A percentile compares a stretch with the other conserved stretches of the same genome.
Conservation (phyloP, 1,140 invertebrate species). For the Solen grandis region DNA sequence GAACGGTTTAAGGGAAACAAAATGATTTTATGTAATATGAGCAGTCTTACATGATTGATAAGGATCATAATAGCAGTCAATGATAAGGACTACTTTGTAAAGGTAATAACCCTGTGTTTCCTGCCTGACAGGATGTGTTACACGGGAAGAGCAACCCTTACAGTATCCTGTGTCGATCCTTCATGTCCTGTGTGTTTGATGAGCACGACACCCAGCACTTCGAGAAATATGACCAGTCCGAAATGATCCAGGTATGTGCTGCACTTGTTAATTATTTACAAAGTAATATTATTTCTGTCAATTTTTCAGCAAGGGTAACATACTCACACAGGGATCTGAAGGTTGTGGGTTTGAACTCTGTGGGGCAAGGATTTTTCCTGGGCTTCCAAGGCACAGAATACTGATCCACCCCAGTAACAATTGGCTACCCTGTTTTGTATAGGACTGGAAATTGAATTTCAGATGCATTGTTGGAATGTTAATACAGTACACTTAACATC, state of each 20-base stretch:
- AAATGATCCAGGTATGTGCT: constrained; percentile 71
- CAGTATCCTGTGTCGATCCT: constrained; percentile 67
- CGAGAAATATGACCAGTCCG: constrained; percentile 66
- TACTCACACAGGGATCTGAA: too few relatives aligned
- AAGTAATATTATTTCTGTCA: neutral
- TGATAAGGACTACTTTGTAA: neutral
- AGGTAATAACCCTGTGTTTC: neutral
- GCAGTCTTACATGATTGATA: neutral
- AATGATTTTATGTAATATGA: neutral
- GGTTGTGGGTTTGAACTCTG: too few relatives aligned
- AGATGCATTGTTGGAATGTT: too few relatives aligned
- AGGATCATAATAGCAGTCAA: neutral
- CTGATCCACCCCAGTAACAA: neutral
- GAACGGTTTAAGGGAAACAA: neutral
- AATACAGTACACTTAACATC: too few relatives aligned
- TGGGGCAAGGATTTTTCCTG: too few relatives aligned
- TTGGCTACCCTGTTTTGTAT: neutral
- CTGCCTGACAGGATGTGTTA: constrained; percentile 68
- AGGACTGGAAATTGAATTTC: neutral
- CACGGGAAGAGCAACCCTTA: constrained; percentile 70
- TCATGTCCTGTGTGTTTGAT: constrained; percentile 67
- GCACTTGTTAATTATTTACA: neutral
- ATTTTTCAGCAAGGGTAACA: neutral
- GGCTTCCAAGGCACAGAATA: neutral
- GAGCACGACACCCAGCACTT: constrained; percentile 56